Evolutionary conservation across 1,140 invertebrate species (phyloP).

Genomic region (Zaprionus inermis): DNA sequence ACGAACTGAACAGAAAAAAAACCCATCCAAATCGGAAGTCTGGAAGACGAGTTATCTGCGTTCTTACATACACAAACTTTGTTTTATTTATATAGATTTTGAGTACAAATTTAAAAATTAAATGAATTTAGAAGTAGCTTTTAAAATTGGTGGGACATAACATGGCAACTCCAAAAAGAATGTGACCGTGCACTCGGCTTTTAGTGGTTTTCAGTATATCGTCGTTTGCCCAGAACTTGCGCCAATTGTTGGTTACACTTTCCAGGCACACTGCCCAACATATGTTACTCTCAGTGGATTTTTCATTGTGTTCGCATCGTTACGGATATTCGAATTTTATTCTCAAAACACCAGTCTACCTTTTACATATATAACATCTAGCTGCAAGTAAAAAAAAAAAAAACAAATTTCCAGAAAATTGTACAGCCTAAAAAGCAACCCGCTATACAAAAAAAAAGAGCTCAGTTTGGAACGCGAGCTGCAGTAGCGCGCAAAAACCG

Average conservation of each 20-base stretch:
- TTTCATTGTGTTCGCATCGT: constrained; percentile 49
- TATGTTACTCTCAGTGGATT: constrained; percentile 60
- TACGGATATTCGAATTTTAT: constrained; percentile 37
- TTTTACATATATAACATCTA: constrained; percentile 28
- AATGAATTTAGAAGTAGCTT: not conserved
- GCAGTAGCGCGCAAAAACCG: constrained; percentile 31
- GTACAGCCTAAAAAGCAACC: constrained; percentile 1
- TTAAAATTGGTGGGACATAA: not conserved
- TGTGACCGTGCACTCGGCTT: not conserved
- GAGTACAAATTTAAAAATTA: not conserved
- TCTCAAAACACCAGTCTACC: constrained; percentile 22
- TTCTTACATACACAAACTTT: too few species aligned
- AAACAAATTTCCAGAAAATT: not conserved
- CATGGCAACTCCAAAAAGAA: constrained; percentile 10
- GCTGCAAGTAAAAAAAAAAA: constrained; percentile 21
- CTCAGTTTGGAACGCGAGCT: constrained; percentile 21
- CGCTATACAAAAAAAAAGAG: constrained; percentile 12
- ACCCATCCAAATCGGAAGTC: too few species aligned
- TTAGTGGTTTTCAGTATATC: constrained; percentile 21
- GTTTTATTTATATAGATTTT: too few species aligned
- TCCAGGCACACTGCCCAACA: constrained; percentile 29
- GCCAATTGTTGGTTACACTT: not conserved
- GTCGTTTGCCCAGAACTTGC: not conserved
- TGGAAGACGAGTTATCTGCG: too few species aligned
- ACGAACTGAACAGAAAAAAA: too few species aligned